Evolutionary conservation across 1,140 invertebrate species (phyloP).

Genomic region (Leptonema lineaticorne): DNA sequence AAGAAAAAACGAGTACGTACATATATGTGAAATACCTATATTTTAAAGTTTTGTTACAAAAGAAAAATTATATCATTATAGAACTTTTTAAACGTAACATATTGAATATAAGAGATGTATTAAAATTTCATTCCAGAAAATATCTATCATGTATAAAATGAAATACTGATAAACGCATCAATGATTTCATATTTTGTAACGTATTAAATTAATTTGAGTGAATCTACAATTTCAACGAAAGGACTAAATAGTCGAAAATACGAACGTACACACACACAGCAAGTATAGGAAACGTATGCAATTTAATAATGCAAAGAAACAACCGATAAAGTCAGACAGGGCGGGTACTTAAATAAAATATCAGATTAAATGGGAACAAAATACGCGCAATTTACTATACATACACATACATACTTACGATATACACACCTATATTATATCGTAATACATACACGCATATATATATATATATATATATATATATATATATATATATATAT

Average conservation of each 20-base stretch:
- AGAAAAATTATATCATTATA: no score
- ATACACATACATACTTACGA: neutral
- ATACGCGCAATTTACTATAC: constrained; percentile 5
- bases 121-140: neutral
- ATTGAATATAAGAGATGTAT: no score
- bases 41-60: no score
- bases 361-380: constrained; percentile 4
- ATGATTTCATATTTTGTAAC: neutral
- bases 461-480: neutral
- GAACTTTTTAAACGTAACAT: no score
- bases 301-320: constrained; percentile 14
- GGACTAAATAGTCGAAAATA: no score
- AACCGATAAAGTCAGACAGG: neutral
- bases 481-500: no score
- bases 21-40: no score
- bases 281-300: no score
- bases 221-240: neutral
- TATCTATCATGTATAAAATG: neutral
- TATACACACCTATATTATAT: neutral
- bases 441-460: neutral
- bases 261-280: no score
- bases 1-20: no score
- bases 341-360: neutral
- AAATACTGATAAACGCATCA: neutral
- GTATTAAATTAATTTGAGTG: neutral